These are phyloP conservation scores for Alectura lathami DNA, from an alignment of 2,113 vertebrate species.

Conservation along the genomic window DNA sequence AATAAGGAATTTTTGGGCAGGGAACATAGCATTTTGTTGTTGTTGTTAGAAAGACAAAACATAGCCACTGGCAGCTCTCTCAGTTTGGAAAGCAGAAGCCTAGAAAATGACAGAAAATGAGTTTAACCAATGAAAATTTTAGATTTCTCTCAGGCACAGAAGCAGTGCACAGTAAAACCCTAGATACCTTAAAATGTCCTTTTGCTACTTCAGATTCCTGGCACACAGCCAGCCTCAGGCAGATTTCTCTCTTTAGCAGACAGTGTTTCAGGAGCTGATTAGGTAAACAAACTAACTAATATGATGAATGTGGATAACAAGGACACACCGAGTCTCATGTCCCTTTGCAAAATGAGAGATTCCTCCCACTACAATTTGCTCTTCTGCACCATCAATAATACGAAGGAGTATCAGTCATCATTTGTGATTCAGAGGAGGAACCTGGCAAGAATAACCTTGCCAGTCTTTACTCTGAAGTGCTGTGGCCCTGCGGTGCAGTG, in stretches of 20 bases:
- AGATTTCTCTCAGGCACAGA: background rate
- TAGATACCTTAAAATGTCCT: background rate
- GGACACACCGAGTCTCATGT: background rate
- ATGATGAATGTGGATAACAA: slow-evolving; percentile 34
- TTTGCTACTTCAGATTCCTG: slow-evolving; percentile 15
- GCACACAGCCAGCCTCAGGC: background rate
- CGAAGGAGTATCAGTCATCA: background rate
- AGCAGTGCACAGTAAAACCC: background rate
- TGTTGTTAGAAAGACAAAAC: background rate
- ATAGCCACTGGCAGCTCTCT: background rate
- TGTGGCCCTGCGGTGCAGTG: background rate
- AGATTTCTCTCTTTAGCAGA: slow-evolving; percentile 19
- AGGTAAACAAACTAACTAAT: slow-evolving; percentile 59
- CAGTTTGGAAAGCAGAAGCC: background rate
- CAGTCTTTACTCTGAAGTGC: background rate
- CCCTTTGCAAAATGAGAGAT: slow-evolving; percentile 32
- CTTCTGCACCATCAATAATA: slow-evolving; percentile 30
- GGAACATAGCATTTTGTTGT: background rate
- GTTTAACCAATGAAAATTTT: background rate
- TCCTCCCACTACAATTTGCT: slow-evolving; percentile 28
- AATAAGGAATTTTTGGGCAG: background rate
- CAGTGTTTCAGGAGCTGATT: slow-evolving; percentile 35
- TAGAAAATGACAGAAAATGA: background rate
- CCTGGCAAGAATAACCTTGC: background rate
- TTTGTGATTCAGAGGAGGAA: background rate